Evolutionary conservation across 2,113 vertebrate species (phyloP).

Genomic region (Cyrtonyx montezumae): DNA sequence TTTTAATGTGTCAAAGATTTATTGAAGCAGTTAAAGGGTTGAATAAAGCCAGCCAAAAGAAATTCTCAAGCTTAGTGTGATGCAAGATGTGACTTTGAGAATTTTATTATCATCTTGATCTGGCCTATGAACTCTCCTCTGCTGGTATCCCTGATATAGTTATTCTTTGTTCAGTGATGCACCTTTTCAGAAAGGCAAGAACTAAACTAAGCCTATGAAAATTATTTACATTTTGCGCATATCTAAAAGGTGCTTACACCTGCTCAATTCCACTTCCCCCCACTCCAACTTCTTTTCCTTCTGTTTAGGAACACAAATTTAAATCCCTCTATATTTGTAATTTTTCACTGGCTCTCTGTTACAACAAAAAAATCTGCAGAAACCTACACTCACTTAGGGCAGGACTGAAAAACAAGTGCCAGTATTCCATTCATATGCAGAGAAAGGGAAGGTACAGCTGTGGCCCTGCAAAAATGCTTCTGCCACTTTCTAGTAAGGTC

Average conservation of each 20-base stretch:
- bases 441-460: not conserved
- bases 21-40: conserved; percentile 60
- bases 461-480: fast-evolving
- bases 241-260: not conserved
- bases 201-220: not conserved
- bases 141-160: not conserved
- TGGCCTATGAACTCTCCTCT: conserved; percentile 30
- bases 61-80: conserved; percentile 59
- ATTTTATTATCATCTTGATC: conserved; percentile 9
- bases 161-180: not conserved
- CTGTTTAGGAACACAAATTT: not conserved
- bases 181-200: not conserved
- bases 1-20: conserved; percentile 61
- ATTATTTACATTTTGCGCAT: not conserved
- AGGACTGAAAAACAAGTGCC: not conserved
- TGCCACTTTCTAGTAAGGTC: not conserved
- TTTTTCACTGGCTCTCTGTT: not conserved
- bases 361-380: not conserved
- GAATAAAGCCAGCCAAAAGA: conserved; percentile 48
- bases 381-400: not conserved
- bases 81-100: conserved; percentile 30
- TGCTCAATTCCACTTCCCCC: not conserved
- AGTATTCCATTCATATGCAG: not conserved
- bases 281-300: not conserved
- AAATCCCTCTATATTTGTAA: not conserved